These are phyloP conservation scores for Platycheirus rosarum DNA, from an alignment of 2,888 invertebrate species.

Conservation along the genomic window DNA sequence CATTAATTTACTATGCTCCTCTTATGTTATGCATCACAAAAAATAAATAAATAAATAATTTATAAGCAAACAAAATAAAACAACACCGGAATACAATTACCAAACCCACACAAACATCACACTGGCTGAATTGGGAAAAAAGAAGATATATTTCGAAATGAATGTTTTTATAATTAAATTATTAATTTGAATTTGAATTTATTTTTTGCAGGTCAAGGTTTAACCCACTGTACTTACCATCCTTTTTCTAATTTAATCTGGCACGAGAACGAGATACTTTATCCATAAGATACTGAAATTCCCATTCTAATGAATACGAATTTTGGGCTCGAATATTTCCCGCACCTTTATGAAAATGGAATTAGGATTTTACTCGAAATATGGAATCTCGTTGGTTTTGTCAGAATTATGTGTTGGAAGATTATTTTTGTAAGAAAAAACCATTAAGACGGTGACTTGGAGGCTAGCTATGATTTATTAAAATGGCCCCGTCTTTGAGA, in stretches of 20 bases:
- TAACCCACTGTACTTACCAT: not conserved
- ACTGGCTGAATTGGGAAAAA: not conserved
- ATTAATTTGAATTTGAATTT: slow-evolving; percentile 13
- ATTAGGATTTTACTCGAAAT: not conserved
- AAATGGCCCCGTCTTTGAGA: slow-evolving; percentile 17
- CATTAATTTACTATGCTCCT: not conserved
- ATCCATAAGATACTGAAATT: not conserved
- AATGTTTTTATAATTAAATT: slow-evolving; percentile 28
- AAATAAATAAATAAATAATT: slow-evolving; percentile 1
- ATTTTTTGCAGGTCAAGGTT: not conserved
- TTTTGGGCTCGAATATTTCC: not conserved
- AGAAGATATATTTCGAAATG: not conserved
- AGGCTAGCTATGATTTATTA: slow-evolving; percentile 32
- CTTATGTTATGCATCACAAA: not conserved
- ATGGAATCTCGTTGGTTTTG: not conserved
- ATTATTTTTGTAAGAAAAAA: slow-evolving; percentile 5
- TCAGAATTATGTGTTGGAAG: slow-evolving; percentile 1
- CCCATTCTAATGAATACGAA: not conserved
- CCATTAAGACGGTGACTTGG: slow-evolving; percentile 2
- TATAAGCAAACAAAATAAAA: not conserved
- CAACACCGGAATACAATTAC: slow-evolving; percentile 6
- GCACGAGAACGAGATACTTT: not conserved
- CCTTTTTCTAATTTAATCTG: not conserved
- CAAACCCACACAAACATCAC: not conserved
- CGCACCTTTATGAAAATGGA: not conserved